A percentile compares a stretch with the other conserved stretches of the same genome.
phyloP scores from a whole-genome alignment of 2,113 vertebrate species.

The rabbit (Oryctolagus cuniculus) region DNA sequence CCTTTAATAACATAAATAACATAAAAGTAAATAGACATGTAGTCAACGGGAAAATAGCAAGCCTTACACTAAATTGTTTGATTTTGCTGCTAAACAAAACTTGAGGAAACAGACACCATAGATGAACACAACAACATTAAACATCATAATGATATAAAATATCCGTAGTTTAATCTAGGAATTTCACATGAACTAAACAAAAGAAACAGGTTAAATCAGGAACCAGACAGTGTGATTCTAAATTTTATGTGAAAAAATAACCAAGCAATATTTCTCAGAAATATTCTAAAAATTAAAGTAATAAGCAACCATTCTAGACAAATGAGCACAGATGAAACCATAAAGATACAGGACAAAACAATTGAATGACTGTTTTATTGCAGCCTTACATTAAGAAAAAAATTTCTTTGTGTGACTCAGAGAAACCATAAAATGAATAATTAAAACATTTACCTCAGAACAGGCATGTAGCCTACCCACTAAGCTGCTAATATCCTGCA shows the following conservation, averaged over 20 bases:
- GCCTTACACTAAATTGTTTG: neutral
- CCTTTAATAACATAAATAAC: neutral
- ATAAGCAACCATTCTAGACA: neutral
- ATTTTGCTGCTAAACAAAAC: neutral
- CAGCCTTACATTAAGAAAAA: neutral
- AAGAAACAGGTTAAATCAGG: neutral
- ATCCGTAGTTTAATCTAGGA: neutral
- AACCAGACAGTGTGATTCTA: neutral
- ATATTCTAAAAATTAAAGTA: neutral
- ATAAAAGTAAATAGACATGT: neutral
- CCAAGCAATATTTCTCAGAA: neutral
- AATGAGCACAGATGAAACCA: neutral
- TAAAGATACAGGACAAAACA: neutral
- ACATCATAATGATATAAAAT: neutral
- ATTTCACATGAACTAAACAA: neutral
- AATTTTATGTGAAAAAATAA: conserved; percentile 1
- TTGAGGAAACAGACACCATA: neutral
- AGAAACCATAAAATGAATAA: neutral
- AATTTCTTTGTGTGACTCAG: neutral
- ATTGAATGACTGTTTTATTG: neutral
- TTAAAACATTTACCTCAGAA: neutral
- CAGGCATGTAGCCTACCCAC: too few species aligned
- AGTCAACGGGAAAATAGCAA: neutral
- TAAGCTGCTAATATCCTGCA: too few species aligned
- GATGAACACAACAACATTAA: neutral